Evolutionary conservation across 2,797 vertebrate genomes (phyloP), one percentile per base, ranked within the genome.

Genomic region (Antrozous pallidus): DNA sequence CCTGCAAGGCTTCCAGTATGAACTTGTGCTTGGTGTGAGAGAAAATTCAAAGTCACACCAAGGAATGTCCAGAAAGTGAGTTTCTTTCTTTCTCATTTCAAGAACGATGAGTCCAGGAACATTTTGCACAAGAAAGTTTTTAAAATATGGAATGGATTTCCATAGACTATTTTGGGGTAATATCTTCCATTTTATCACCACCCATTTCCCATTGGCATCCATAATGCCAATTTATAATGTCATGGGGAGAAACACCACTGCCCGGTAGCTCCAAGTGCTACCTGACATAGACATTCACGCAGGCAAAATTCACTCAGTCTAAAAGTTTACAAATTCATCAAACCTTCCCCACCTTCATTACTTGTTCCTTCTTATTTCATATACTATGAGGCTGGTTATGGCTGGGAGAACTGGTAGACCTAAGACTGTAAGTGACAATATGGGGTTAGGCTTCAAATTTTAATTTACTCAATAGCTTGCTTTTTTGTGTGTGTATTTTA

Each of bases 1-100:
- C 81, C 88, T 80, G 90, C 82, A 89, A 97, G 86, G 40, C 95
- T 95, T 95, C 95, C 95, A 42, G 88, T 93, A 93, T 92, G 96
- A 97, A 97, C 94, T 94, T 11, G 13, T 93, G 95, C 58, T 45
- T 84, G 94, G 93, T 26, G 70, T 91, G 10, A 77, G 89, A 88
- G 69, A 84, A 97, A 97, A 96, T 54, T 74, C 49, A 95, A 96
- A 95, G 94, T 94, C 96, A 95, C 40, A 91, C 79, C 84, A 47
- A 73, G 24, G 96, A 97, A 96, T 91, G 71, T 94, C 42, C 87
- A 84, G 18, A 97, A 87, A 91, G 79, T 67, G 36, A 24, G 9
- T 31, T 75, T 67, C 71, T 93, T 91, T 88, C 0, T 1, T 97
- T 97, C 96, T 93, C 51, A 92, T 70, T 61, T 84, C 69, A 87